phyloP scores from a whole-genome alignment of 2,797 vertebrate species.

The Tragopan temminckii region DNA sequence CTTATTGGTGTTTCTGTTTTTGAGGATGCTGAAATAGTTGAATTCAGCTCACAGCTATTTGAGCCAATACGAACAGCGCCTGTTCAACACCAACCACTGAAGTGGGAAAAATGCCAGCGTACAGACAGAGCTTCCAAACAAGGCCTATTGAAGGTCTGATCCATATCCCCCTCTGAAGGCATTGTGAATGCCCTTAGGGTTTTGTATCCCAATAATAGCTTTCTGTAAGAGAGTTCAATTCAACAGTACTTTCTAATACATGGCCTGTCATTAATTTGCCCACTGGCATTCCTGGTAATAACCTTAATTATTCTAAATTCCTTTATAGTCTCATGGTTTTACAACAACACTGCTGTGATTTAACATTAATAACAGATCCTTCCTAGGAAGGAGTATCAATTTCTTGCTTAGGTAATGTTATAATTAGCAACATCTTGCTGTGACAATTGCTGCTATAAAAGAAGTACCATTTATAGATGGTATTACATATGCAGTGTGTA shows the following conservation, averaged over 20 bases:
- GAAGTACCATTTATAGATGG: constrained; percentile 26
- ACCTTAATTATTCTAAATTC: not conserved
- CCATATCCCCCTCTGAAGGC: not conserved
- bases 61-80: not conserved
- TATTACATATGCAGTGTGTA: not conserved
- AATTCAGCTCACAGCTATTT: not conserved
- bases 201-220: not conserved
- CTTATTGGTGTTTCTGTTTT: not conserved
- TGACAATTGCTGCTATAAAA: constrained; percentile 62
- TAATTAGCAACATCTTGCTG: constrained; percentile 57
- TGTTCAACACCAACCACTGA: not conserved
- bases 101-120: not conserved
- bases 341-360: constrained; percentile 25
- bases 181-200: not conserved
- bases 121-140: not conserved
- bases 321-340: constrained; percentile 29
- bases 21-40: not conserved
- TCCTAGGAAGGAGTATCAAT: constrained; percentile 32
- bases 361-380: constrained; percentile 24
- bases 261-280: not conserved
- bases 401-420: constrained; percentile 64
- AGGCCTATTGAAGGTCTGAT: not conserved
- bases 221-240: not conserved
- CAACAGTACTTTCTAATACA: not conserved
- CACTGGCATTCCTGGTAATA: constrained; percentile 11